Conservation (phyloP, 2,888 invertebrate species). For the Tineola bisselliella region DNA sequence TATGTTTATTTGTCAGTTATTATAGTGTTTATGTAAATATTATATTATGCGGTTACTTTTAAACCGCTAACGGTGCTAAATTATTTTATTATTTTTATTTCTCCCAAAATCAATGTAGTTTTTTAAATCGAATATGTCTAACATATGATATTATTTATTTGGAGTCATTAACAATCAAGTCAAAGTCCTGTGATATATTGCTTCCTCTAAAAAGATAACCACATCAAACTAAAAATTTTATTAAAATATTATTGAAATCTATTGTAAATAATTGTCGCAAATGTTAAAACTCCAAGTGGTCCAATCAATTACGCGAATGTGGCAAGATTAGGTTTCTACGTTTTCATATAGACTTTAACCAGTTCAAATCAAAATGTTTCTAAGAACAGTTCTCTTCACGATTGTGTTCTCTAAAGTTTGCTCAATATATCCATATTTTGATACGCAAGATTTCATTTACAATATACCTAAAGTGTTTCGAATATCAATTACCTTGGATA, state of each 20-base stretch:
- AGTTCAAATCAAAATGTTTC: conserved; percentile 44
- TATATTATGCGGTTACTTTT: no score
- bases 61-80: no score
- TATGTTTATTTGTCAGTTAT: background rate
- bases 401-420: conserved; percentile 22
- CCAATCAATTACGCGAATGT: conserved; percentile 46
- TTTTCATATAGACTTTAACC: conserved; percentile 11
- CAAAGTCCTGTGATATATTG: no score
- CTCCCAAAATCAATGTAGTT: no score
- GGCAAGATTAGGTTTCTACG: conserved; percentile 19
- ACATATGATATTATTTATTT: no score
- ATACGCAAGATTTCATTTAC: conserved; percentile 60
- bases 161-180: no score
- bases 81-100: no score
- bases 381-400: conserved; percentile 33
- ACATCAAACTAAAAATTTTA: no score
- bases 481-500: conserved; percentile 51
- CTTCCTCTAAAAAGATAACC: no score
- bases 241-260: no score
- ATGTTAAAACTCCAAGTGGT: conserved; percentile 15
- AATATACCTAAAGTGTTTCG: conserved; percentile 60
- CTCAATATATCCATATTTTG: conserved; percentile 58
- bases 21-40: background rate
- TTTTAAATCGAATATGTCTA: no score
- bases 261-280: background rate